Evolutionary conservation across 1,140 invertebrate genomes (phyloP).

Genomic region (Drosophila orosa): DNA sequence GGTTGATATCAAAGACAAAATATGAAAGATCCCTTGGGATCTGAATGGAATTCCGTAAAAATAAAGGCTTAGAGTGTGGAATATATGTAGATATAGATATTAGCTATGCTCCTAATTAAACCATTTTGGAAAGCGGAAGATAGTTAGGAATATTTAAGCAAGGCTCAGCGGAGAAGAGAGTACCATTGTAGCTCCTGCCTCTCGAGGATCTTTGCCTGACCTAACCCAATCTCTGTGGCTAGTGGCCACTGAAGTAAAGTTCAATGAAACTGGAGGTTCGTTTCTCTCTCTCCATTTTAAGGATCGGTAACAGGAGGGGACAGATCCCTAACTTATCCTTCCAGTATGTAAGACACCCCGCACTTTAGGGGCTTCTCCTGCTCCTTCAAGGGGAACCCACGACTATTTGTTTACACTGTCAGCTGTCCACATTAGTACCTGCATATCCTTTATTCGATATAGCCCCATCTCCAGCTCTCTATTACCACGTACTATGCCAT

Average conservation of each 20-base stretch:
- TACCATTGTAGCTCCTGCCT: too few species aligned
- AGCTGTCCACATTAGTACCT: slow-evolving; percentile 26
- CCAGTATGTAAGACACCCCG: slow-evolving; percentile 2
- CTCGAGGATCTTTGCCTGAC: background rate
- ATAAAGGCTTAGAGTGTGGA: background rate
- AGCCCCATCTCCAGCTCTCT: background rate
- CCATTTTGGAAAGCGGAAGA: background rate
- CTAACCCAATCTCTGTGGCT: slow-evolving; percentile 19
- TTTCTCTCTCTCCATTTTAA: background rate
- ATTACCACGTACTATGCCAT: slow-evolving; percentile 2
- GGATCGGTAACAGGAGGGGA: slow-evolving; percentile 10
- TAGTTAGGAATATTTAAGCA: background rate
- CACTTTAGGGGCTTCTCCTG: slow-evolving; percentile 41
- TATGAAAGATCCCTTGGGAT: background rate
- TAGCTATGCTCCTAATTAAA: too few species aligned
- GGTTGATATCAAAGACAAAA: background rate
- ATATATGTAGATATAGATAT: background rate
- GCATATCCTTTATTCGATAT: background rate
- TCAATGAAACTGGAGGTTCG: background rate
- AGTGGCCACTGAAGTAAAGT: background rate
- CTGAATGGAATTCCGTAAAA: too few species aligned
- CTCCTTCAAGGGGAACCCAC: slow-evolving; percentile 41
- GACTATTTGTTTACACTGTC: slow-evolving; percentile 55
- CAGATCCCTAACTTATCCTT: background rate
- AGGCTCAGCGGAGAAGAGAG: background rate